phyloP scores from a whole-genome alignment of 2,797 vertebrate genomes.

The Cyprinella venusta region DNA sequence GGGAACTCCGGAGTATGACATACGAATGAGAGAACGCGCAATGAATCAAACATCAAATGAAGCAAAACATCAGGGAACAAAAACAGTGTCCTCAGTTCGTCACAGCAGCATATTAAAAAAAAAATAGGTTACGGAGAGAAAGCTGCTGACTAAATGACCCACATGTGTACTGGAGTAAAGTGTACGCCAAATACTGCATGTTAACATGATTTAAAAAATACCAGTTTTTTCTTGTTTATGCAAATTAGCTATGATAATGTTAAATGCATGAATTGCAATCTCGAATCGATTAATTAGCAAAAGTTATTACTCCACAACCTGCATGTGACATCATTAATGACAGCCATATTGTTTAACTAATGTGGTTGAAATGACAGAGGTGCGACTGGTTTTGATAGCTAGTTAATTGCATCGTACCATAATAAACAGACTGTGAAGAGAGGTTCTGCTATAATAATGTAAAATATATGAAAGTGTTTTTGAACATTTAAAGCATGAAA shows the following conservation, averaged over 20 bases:
- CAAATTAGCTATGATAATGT: background rate
- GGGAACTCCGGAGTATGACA: background rate
- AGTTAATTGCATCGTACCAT: too few species aligned
- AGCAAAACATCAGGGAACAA: background rate
- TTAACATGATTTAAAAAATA: background rate
- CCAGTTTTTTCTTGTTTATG: background rate
- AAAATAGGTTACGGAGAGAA: background rate
- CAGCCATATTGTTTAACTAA: background rate
- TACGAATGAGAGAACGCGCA: background rate
- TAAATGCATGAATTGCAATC: background rate
- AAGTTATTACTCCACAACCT: background rate
- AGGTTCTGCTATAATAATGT: too few species aligned
- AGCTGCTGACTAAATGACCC: background rate
- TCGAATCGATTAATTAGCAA: background rate
- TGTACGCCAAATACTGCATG: background rate
- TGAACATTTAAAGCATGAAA: background rate
- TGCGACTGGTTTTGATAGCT: background rate
- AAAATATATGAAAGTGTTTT: too few species aligned
- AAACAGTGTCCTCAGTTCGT: background rate
- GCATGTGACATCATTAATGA: background rate
- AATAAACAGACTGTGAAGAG: too few species aligned
- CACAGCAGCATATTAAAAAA: background rate
- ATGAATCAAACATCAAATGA: background rate
- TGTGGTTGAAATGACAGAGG: background rate
- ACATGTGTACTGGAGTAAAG: background rate